Evolutionary conservation across 2,888 invertebrate species (phyloP).

Genomic region (Sarcophaga caerulescens): DNA sequence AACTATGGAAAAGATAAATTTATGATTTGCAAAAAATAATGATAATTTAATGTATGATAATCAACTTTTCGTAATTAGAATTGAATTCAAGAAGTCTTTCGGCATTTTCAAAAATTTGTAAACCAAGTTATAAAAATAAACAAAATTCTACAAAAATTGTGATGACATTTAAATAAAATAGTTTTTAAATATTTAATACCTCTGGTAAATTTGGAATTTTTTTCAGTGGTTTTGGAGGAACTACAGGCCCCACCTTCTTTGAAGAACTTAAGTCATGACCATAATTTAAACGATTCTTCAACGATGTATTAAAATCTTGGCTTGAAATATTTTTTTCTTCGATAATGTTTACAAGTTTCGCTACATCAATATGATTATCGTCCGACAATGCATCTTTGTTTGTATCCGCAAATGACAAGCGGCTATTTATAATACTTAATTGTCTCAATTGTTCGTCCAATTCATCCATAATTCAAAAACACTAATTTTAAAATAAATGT

Average conservation of each 20-base stretch:
- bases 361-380: conserved; percentile 45
- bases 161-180: no score
- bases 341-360: conserved; percentile 55
- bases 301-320: background rate
- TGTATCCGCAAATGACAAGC: conserved; percentile 36
- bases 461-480: conserved; percentile 50
- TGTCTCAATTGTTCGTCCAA: conserved; percentile 56
- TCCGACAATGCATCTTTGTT: conserved; percentile 16
- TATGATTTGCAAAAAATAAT: no score
- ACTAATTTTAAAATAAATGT: no score
- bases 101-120: no score
- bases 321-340: conserved; percentile 46
- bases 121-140: no score
- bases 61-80: no score
- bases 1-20: no score
- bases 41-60: no score
- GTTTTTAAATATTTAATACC: conserved; percentile 70
- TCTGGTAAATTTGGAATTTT: conserved; percentile 80
- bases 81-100: no score
- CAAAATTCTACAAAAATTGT: no score
- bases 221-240: conserved; percentile 89
- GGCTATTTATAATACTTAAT: conserved; percentile 55
- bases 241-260: conserved; percentile 87
- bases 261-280: conserved; percentile 31
- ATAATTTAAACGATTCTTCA: conserved; percentile 22